Evolutionary conservation across 2,888 invertebrate genomes (phyloP).

Genomic region (Tachina grossa): DNA sequence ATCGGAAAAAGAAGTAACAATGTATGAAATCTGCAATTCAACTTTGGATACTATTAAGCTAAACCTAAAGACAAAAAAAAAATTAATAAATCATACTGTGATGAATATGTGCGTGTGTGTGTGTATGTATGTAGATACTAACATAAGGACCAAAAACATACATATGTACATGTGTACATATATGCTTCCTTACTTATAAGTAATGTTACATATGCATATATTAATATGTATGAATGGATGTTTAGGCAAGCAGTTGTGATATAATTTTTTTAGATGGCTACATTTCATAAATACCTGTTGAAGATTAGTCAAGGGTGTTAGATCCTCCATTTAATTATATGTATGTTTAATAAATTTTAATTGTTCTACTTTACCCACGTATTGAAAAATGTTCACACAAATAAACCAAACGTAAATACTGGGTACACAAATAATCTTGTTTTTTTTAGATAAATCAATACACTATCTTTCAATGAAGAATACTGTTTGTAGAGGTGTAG

Average conservation of each 20-base stretch:
- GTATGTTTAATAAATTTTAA: constrained; percentile 18
- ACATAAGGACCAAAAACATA: no score
- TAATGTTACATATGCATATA: neutral
- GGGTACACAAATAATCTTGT: neutral
- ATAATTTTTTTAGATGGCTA: neutral
- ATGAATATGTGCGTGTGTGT: neutral
- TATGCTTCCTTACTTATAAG: no score
- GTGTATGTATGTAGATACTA: neutral
- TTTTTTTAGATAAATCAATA: constrained; percentile 3
- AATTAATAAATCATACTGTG: neutral
- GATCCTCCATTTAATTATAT: constrained; percentile 61
- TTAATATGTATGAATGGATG: neutral
- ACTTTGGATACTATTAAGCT: constrained; percentile 4
- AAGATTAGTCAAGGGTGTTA: constrained; percentile 66
- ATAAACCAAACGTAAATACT: neutral
- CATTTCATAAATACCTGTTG: constrained; percentile 56
- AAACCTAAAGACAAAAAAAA: constrained; percentile 24
- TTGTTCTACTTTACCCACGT: neutral
- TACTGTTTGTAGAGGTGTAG: neutral
- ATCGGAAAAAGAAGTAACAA: constrained; percentile 8
- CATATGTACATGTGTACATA: no score
- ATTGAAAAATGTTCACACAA: neutral
- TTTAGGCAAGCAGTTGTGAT: neutral
- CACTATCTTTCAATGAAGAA: neutral
- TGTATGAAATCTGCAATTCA: constrained; percentile 8